phyloP scores from a whole-genome alignment of 1,140 invertebrate species.

The Aphis craccivora region DNA sequence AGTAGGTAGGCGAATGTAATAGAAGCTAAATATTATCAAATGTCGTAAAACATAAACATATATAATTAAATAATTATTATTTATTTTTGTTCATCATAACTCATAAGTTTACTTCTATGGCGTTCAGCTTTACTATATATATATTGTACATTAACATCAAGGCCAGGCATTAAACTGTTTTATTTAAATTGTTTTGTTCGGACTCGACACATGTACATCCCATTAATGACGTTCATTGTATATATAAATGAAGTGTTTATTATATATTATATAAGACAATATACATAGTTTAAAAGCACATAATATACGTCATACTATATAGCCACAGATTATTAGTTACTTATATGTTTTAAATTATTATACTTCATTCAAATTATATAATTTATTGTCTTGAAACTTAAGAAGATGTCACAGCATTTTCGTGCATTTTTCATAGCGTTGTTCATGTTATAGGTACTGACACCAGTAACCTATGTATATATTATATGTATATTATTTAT shows the following conservation, averaged over 20 bases:
- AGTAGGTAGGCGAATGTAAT: not conserved
- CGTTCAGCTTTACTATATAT: not conserved
- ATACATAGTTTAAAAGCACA: not conserved
- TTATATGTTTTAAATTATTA: not conserved
- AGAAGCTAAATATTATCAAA: not conserved
- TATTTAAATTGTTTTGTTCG: slow-evolving; percentile 17
- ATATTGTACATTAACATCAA: not conserved
- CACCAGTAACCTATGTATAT: not conserved
- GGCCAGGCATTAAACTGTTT: not conserved
- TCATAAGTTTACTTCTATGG: not conserved
- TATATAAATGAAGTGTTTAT: not conserved
- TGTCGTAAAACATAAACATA: not conserved
- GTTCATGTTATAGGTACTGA: not conserved
- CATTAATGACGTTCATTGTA: slow-evolving; percentile 21
- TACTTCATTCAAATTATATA: not conserved
- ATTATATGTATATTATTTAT: too few relatives aligned
- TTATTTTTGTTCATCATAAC: not conserved
- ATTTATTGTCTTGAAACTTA: not conserved
- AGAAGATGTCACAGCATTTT: not conserved
- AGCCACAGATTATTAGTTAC: not conserved
- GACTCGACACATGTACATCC: not conserved
- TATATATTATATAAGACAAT: not conserved
- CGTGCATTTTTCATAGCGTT: not conserved
- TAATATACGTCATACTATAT: not conserved
- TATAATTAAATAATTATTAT: slow-evolving; percentile 22